A percentile compares a stretch with the other conserved stretches of the same genome.
These are phyloP conservation scores for Phenganax marumi DNA, from an alignment of 92 coral and sea anemone genomes.

Conservation along the genomic window DNA sequence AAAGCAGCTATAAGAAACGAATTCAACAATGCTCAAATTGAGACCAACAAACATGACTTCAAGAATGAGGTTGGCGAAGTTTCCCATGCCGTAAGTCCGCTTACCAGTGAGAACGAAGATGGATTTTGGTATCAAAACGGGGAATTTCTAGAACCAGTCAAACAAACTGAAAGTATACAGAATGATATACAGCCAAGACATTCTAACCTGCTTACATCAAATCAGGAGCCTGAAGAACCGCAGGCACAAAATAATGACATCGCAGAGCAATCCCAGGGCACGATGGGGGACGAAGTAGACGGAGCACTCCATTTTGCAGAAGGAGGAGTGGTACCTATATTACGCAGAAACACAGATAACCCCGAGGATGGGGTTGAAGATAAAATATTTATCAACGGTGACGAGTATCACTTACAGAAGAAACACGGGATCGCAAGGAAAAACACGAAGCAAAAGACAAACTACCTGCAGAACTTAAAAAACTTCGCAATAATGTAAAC, in stretches of 20 bases:
- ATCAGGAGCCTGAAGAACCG: neutral
- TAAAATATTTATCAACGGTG: slow-evolving; percentile 24
- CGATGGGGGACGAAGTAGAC: slow-evolving; percentile 2
- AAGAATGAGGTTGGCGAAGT: too few species aligned
- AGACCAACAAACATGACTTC: too few species aligned
- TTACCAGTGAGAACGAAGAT: neutral
- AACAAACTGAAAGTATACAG: neutral
- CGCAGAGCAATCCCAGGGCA: neutral
- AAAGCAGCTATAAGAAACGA: neutral
- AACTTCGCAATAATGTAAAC: neutral
- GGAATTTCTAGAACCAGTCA: neutral
- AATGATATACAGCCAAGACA: slow-evolving; percentile 12
- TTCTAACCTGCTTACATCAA: neutral
- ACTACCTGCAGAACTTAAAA: neutral
- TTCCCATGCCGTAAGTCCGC: too few species aligned
- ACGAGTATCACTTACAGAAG: slow-evolving; percentile 41
- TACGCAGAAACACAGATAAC: slow-evolving; percentile 30
- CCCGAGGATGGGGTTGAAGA: slow-evolving; percentile 34
- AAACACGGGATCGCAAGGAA: neutral
- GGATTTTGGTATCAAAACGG: neutral
- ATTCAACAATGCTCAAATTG: neutral
- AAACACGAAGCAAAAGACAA: neutral
- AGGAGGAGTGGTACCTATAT: slow-evolving; percentile 14
- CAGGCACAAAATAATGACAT: neutral
- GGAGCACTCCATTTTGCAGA: slow-evolving; percentile 17